phyloP scores from a whole-genome alignment of 2,113 vertebrate species.

The Pao palembangensis region DNA sequence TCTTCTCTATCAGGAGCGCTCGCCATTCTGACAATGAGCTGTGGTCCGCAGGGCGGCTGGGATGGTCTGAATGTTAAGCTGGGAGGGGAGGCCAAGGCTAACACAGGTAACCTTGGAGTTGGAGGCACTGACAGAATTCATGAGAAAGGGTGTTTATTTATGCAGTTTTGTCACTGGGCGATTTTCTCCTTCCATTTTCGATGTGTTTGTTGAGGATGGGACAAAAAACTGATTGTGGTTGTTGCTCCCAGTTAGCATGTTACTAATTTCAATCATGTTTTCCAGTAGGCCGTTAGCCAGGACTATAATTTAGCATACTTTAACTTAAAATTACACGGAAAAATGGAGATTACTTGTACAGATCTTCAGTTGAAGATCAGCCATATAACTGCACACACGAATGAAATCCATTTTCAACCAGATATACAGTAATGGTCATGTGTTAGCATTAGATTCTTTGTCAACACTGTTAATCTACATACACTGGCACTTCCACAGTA shows the following conservation, averaged over 20 bases:
- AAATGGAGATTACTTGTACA: too few relatives aligned
- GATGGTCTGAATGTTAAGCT: slow-evolving; percentile 40
- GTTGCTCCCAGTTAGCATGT: too few relatives aligned
- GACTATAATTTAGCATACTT: too few relatives aligned
- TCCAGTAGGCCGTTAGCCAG: too few relatives aligned
- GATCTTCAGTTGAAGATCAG: too few relatives aligned
- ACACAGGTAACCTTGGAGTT: slow-evolving; percentile 49
- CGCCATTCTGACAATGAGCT: slow-evolving; percentile 44
- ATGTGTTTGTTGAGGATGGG: too few relatives aligned
- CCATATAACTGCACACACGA: too few relatives aligned
- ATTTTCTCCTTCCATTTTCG: background rate
- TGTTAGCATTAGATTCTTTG: slow-evolving; percentile 41
- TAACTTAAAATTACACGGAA: too few relatives aligned
- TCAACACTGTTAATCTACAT: slow-evolving; percentile 66
- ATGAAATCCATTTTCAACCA: too few relatives aligned
- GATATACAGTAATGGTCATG: too few relatives aligned
- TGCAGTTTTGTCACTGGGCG: background rate
- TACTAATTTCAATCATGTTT: too few relatives aligned
- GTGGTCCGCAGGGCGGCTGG: slow-evolving; percentile 31
- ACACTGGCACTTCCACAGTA: slow-evolving; percentile 57
- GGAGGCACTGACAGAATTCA: slow-evolving; percentile 23
- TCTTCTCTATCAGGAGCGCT: slow-evolving; percentile 19
- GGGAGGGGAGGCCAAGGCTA: slow-evolving; percentile 41
- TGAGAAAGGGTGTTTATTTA: slow-evolving; percentile 6
- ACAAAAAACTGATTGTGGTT: too few relatives aligned